phyloP scores from a whole-genome alignment of 2,888 invertebrate species.

The Eubasilissa splendida region DNA sequence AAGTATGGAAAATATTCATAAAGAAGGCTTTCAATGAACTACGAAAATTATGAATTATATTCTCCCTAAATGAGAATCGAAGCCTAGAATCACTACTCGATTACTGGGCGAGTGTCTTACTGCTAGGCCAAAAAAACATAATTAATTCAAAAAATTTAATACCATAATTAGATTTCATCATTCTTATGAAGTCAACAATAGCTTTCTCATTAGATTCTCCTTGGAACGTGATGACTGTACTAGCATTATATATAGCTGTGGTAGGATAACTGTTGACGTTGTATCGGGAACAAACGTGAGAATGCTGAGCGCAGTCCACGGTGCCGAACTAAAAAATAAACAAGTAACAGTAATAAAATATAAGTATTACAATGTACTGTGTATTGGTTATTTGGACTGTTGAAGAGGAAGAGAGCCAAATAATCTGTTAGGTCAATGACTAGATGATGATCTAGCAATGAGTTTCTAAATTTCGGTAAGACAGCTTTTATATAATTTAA shows the following conservation, averaged over 20 bases:
- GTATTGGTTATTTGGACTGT: too few species aligned
- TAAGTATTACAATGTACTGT: too few species aligned
- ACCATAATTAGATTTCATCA: slow-evolving; percentile 71
- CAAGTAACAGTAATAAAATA: slow-evolving; percentile 3
- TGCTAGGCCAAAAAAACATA: neutral
- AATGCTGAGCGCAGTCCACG: slow-evolving; percentile 79
- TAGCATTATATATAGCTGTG: slow-evolving; percentile 77
- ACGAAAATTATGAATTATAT: too few species aligned
- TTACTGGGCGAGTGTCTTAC: neutral
- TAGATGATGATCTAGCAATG: too few species aligned
- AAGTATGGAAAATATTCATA: too few species aligned
- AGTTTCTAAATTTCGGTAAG: too few species aligned
- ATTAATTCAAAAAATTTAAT: slow-evolving; percentile 50
- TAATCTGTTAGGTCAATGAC: too few species aligned
- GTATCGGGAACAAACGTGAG: slow-evolving; percentile 72
- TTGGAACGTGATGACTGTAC: slow-evolving; percentile 71
- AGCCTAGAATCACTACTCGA: too few species aligned
- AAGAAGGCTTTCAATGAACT: too few species aligned
- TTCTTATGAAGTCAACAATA: slow-evolving; percentile 78
- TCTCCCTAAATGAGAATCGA: too few species aligned
- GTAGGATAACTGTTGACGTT: slow-evolving; percentile 80
- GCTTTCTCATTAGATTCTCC: slow-evolving; percentile 74
- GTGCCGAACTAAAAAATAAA: slow-evolving; percentile 72
- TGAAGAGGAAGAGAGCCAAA: too few species aligned
- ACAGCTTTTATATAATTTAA: too few species aligned